A percentile compares a stretch with the other conserved stretches of the same genome.
These are phyloP conservation scores for Himalopsyche kuldschensis DNA, from an alignment of 2,888 invertebrate genomes.

Conservation along the genomic window DNA sequence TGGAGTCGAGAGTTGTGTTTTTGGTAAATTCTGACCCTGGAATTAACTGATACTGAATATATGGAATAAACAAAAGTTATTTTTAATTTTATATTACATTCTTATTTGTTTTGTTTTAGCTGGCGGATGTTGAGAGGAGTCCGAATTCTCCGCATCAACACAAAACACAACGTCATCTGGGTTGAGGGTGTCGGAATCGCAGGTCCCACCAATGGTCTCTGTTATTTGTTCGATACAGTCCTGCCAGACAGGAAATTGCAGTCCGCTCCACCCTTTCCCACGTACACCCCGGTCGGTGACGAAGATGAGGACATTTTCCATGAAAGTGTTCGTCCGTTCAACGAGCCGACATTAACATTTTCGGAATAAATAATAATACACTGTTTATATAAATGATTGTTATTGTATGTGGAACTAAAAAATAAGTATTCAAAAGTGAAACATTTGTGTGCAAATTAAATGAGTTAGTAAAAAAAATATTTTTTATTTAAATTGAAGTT, in stretches of 20 bases:
- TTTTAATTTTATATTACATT: not conserved
- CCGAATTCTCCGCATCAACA: constrained; percentile 88
- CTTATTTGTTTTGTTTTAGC: constrained; percentile 42
- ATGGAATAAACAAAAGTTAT: too few species aligned
- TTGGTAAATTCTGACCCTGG: too few species aligned
- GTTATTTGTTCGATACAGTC: constrained; percentile 80
- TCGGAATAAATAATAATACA: constrained; percentile 45
- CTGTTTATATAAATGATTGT: too few species aligned
- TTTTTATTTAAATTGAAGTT: not conserved
- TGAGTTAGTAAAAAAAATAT: not conserved
- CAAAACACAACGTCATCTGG: constrained; percentile 92
- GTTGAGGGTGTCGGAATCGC: constrained; percentile 80
- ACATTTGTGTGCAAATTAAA: not conserved
- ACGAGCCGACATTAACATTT: constrained; percentile 70
- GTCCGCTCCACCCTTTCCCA: constrained; percentile 77
- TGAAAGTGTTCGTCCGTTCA: constrained; percentile 75
- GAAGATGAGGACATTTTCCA: constrained; percentile 75
- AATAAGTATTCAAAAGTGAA: not conserved
- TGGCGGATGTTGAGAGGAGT: constrained; percentile 65
- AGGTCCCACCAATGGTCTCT: constrained; percentile 78
- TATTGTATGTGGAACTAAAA: too few species aligned
- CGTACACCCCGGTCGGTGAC: constrained; percentile 64
- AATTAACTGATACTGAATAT: too few species aligned
- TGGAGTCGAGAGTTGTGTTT: too few species aligned
- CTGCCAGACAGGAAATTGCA: constrained; percentile 64